phyloP scores from a whole-genome alignment of 2,888 invertebrate species.

The Hoplodrina ambigua region DNA sequence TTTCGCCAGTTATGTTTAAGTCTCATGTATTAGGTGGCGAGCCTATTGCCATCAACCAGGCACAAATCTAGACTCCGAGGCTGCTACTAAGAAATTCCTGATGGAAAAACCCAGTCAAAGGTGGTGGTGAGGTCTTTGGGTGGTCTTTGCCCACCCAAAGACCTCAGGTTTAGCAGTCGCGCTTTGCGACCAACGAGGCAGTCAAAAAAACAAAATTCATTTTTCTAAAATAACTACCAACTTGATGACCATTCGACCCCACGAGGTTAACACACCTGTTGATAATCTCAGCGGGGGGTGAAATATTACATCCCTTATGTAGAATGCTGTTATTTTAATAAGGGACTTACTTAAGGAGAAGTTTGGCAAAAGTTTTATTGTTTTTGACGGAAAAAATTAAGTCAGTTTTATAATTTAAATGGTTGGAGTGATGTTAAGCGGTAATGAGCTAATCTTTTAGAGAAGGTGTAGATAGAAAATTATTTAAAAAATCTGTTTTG shows the following conservation, averaged over 20 bases:
- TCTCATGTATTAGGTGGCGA: too few species aligned
- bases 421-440: too few species aligned
- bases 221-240: conserved; percentile 38
- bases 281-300: conserved; percentile 73
- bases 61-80: too few species aligned
- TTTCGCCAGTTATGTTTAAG: too few species aligned
- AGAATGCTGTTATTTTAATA: conserved; percentile 74
- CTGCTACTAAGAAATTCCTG: too few species aligned
- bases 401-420: neutral
- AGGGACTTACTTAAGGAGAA: conserved; percentile 67
- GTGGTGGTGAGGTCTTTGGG: too few species aligned
- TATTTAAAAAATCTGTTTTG: neutral
- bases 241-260: conserved; percentile 51
- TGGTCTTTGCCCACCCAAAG: too few species aligned
- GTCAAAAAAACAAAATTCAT: conserved; percentile 39
- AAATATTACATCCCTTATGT: conserved; percentile 75
- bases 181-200: neutral
- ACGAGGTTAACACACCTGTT: conserved; percentile 75
- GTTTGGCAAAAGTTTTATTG: conserved; percentile 5
- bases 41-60: too few species aligned
- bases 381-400: neutral
- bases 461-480: neutral
- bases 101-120: too few species aligned
- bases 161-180: too few species aligned
- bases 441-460: neutral